A percentile compares a stretch with the other conserved stretches of the same genome.
These are phyloP conservation scores for Platorchestia sp. DNA, from an alignment of 1,140 invertebrate genomes.

Conservation along the genomic window DNA sequence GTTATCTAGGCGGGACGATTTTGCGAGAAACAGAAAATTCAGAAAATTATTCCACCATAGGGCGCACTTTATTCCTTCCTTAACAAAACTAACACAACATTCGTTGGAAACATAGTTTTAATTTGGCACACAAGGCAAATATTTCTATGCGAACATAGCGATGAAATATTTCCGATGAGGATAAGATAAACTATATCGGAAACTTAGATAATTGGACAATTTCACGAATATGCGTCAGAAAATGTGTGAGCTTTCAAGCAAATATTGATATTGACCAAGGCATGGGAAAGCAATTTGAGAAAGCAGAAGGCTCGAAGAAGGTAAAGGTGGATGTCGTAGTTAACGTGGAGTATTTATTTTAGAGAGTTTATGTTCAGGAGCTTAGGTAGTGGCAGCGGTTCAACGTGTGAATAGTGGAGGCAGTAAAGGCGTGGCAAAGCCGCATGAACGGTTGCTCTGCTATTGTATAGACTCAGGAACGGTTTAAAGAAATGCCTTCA, in stretches of 20 bases:
- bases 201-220: neutral
- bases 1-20: neutral
- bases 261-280: slow-evolving; percentile 13
- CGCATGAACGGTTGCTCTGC: slow-evolving; percentile 54
- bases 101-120: neutral
- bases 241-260: neutral
- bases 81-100: neutral
- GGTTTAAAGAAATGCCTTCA: slow-evolving; percentile 54
- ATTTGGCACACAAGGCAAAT: neutral
- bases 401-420: slow-evolving; percentile 52
- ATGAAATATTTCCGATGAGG: neutral
- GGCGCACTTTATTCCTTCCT: neutral
- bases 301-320: neutral
- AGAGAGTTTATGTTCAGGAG: slow-evolving; percentile 53
- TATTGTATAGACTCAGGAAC: slow-evolving; percentile 52
- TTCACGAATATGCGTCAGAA: neutral
- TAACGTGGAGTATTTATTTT: slow-evolving; percentile 53
- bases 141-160: neutral
- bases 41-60: neutral
- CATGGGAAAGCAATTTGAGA: slow-evolving; percentile 10
- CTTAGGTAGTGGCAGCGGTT: slow-evolving; percentile 51
- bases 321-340: slow-evolving; percentile 45
- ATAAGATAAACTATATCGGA: neutral
- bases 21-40: neutral
- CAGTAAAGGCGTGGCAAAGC: slow-evolving; percentile 54